phyloP scores from a whole-genome alignment of 2,888 invertebrate species.

The Hemistola chrysoprasaria region DNA sequence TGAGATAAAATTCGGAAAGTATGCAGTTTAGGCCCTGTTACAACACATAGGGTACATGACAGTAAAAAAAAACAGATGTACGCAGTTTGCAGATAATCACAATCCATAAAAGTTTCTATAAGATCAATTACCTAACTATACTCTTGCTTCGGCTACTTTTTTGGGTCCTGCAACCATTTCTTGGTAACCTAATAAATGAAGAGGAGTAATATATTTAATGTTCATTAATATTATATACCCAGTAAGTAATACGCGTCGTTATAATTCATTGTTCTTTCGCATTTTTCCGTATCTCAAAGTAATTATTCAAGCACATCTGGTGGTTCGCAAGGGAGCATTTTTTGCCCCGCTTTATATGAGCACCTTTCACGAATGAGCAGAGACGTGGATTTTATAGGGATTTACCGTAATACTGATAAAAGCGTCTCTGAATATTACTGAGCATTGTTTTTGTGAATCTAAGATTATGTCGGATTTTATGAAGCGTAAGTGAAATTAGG shows the following conservation, averaged over 20 bases:
- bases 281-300: conserved; percentile 31
- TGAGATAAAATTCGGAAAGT: too few relatives aligned
- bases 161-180: too few relatives aligned
- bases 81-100: too few relatives aligned
- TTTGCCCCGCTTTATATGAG: conserved; percentile 16
- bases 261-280: conserved; percentile 15
- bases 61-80: too few relatives aligned
- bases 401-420: conserved; percentile 27
- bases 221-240: conserved; percentile 1
- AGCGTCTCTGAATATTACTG: conserved; percentile 25
- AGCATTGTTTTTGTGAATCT: conserved; percentile 19
- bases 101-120: too few relatives aligned
- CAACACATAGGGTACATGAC: too few relatives aligned
- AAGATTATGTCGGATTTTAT: conserved; percentile 17
- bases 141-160: too few relatives aligned
- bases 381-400: conserved; percentile 30
- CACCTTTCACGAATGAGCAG: conserved; percentile 17
- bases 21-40: too few relatives aligned
- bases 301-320: conserved; percentile 65
- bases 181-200: too few relatives aligned
- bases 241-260: conserved; percentile 5
- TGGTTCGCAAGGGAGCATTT: conserved; percentile 54
- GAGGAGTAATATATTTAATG: too few relatives aligned
- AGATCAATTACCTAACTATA: too few relatives aligned
- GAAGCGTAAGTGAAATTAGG: conserved; percentile 4